Base-by-base conservation (phyloP, 2,797 vertebrate species). In the Babyrousa celebensis region DNA sequence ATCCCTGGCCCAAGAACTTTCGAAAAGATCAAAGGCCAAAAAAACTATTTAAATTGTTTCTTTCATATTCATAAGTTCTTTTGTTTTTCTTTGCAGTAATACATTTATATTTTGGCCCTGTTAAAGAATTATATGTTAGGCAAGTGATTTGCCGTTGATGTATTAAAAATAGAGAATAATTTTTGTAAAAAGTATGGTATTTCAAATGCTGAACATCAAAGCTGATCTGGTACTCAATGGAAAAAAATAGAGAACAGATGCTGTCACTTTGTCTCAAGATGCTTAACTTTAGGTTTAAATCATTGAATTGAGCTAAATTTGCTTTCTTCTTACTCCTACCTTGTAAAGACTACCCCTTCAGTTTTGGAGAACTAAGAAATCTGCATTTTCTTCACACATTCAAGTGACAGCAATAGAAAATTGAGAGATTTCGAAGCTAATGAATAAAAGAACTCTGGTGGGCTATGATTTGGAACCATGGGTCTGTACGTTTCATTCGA, bases 311-410 rank as follows among this genome's bases (percentile, higher is more conserved):
- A 9, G 21, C 32, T 86, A 93, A 78, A 36, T 80, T 79, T 75
- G 25, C 63, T 32, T 72, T 36, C 12, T 79, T 58, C 27, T 89
- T 91, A 82, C 36, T 77, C 48, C 56, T 80, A 11, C 36, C 67
- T 94, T 79, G 6, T 71, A 92, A 85, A 93, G 32, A 32, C 77
- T 20, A 78, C 27, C 78, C 60, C 32, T 89, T 94, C 20, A 6
- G 4, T 87, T 95, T 85, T 70, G 60, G 70, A 91, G 20, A 87
- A 77, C 25, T 71, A 83, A 54, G 62, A 29, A 80, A 60, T 96
- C 89, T 85, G 63, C 9, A 58, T 65, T 82, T 84, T 83, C 87
- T 94, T 83, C 89, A 83, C 23, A 82, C 12, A 74, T 78, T 85
- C 77, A 96, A 92, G 52, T 63, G 56, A 29, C 21, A 87, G 14